phyloP scores from a whole-genome alignment of 2,888 invertebrate genomes.

The Rhagonycha lutea region DNA sequence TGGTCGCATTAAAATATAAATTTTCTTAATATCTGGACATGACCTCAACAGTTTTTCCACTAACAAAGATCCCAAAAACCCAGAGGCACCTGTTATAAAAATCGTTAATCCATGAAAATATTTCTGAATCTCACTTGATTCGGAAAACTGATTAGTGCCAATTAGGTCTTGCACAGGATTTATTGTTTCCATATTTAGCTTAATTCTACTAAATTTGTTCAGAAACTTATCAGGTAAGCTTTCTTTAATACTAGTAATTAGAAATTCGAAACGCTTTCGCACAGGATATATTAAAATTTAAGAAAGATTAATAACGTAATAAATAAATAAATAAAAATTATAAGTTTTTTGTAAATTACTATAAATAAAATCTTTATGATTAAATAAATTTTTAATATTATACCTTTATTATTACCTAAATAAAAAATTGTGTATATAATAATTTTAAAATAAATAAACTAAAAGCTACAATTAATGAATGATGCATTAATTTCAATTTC shows the following conservation, averaged over 20 bases:
- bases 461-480: conserved; percentile 10
- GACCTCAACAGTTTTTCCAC: conserved; percentile 44
- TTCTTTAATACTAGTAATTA: no score
- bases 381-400: no score
- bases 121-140: neutral
- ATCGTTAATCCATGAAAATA: conserved; percentile 54
- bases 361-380: no score
- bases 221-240: no score
- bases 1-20: conserved; percentile 41
- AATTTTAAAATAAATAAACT: neutral
- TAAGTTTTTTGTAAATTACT: no score
- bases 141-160: no score
- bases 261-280: no score
- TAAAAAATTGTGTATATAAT: neutral
- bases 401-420: neutral
- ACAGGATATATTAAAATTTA: no score
- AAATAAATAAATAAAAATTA: no score
- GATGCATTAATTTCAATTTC: conserved; percentile 44
- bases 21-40: conserved; percentile 46
- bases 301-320: no score
- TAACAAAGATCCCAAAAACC: conserved; percentile 50
- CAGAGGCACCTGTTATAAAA: conserved; percentile 77
- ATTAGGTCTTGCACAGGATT: neutral
- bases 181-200: neutral
- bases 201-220: no score